These are phyloP conservation scores for Scylla paramamosain DNA, from an alignment of 1,140 invertebrate genomes.

Conservation along the genomic window DNA sequence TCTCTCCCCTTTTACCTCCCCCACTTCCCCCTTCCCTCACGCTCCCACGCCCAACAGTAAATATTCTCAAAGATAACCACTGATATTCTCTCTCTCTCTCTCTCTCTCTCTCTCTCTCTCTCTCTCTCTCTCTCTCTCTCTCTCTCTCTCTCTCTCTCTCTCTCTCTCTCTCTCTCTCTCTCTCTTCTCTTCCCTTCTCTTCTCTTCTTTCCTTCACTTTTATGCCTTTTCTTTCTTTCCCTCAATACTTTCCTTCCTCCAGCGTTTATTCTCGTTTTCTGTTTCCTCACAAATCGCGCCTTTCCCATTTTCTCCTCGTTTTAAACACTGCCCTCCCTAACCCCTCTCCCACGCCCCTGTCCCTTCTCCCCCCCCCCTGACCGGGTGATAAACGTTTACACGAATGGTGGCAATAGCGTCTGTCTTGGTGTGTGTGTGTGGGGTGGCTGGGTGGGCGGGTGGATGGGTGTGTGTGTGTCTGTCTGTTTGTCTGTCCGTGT, in stretches of 20 bases:
- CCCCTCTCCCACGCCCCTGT: too few relatives aligned
- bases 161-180: background rate
- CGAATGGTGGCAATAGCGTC: background rate
- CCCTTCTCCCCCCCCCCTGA: too few relatives aligned
- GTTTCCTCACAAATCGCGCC: background rate
- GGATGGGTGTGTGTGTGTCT: background rate
- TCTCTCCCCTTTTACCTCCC: background rate
- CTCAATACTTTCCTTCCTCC: background rate
- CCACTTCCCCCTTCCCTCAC: background rate
- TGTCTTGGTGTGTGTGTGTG: conserved; percentile 34
- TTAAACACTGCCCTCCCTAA: background rate
- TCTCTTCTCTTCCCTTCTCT: background rate
- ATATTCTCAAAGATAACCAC: too few relatives aligned
- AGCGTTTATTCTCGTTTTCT: background rate
- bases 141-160: conserved; percentile 41
- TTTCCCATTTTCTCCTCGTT: background rate
- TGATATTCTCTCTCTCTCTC: too few relatives aligned
- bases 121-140: conserved; percentile 44
- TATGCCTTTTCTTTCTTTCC: background rate
- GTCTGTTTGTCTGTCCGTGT: background rate
- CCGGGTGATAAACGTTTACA: too few relatives aligned
- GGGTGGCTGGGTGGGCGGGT: background rate
- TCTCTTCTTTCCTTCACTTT: background rate
- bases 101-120: conserved; percentile 48
- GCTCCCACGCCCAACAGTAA: too few relatives aligned